These are phyloP conservation scores for Phragmatobia fuliginosa DNA, from an alignment of 2,888 invertebrate species.

Conservation along the genomic window DNA sequence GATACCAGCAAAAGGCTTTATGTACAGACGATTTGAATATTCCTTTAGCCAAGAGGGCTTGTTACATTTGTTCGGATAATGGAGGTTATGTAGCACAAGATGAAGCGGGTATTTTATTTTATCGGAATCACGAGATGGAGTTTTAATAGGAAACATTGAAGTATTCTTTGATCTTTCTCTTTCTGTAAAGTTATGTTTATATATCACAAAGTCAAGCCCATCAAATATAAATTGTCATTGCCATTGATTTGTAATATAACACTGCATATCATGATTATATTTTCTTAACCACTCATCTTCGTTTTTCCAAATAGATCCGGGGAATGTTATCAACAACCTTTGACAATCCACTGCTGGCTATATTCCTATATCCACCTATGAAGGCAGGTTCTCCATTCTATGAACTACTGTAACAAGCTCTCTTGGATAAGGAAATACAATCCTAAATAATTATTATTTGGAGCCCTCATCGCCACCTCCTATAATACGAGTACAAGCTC, in stretches of 20 bases:
- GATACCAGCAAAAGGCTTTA: background rate
- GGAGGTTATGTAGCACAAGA: background rate
- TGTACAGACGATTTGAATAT: constrained; percentile 10
- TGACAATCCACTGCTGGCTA: too few relatives aligned
- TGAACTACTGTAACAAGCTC: too few relatives aligned
- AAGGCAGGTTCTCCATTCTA: too few relatives aligned
- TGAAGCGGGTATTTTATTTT: background rate
- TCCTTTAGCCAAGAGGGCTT: background rate
- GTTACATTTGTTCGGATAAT: background rate
- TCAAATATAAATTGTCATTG: too few relatives aligned
- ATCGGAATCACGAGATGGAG: background rate
- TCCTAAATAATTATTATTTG: background rate
- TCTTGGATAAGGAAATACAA: background rate
- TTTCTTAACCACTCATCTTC: too few relatives aligned
- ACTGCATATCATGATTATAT: too few relatives aligned
- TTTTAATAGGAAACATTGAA: background rate
- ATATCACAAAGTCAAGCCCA: too few relatives aligned
- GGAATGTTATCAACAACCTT: too few relatives aligned
- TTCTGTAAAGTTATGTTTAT: background rate
- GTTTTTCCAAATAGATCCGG: too few relatives aligned
- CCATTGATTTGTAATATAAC: too few relatives aligned
- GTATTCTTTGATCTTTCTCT: background rate
- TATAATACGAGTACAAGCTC: background rate
- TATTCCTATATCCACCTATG: too few relatives aligned
- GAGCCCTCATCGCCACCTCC: constrained; percentile 6